Evolutionary conservation across 1,140 invertebrate species (phyloP), one percentile per base, ranked within the genome.

Genomic region (Papilio machaon): DNA sequence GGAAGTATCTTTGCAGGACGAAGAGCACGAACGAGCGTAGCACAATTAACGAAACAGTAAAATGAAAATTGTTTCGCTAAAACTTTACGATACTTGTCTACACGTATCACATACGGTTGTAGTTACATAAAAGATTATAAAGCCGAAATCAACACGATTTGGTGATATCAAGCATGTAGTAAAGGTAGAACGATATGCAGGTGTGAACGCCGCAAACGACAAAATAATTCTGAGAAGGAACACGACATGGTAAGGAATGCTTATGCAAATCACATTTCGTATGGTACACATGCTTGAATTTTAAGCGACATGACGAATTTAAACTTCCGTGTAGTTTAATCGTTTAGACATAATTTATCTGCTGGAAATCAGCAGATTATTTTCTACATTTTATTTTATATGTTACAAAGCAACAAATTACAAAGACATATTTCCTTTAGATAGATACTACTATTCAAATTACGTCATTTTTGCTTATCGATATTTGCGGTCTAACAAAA

Each of bases 201-300:
- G 83, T 85, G 83, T 81, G 85, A 88, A 84, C 85, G 73, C 80
- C 80, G 81, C 84, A 85, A 86, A 85, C 86, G 81, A 77, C 75
- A 73, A 81, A 89, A 85, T 88, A 88, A 88, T 89, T 88, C 85
- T 88, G 84, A 58, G 77, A 80, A 83, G 82, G 82, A 84, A 83
- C 83, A 82, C 82, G 83, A 85, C 82, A 85, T 85, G 86, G 83
- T 83, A 82, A 80, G 84, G 83, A 87, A 86, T 85, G 86, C 86
- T 87, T 89, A 88, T 88, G 88, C 84, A 90, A 90, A 86, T 89
- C 80, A 82, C 82, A 86, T 85, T 87, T 88, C 84, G 81, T 82
- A 83, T 82, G 84, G 81, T 84, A 82, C 83, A 81, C 84, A 87
- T 85, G 82, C 54, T 52, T 76, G 77, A 76, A 79, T 79, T 79